Conservation (phyloP, 1,140 invertebrate species). For the Nasonia giraulti region DNA sequence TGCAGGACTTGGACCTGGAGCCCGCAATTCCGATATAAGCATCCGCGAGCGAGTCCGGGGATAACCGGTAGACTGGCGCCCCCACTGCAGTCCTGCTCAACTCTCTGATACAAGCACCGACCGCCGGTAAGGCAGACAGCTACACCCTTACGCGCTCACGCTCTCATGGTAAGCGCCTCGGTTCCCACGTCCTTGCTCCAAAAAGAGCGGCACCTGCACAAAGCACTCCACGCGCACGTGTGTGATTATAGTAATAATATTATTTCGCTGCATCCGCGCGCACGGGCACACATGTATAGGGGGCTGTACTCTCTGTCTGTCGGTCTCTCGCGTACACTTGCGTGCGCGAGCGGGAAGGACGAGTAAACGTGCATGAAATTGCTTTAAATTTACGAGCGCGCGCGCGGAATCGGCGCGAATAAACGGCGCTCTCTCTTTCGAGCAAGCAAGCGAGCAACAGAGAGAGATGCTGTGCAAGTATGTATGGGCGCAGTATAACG, state of each 20-base stretch:
- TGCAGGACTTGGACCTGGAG: not conserved
- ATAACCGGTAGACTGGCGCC: slow-evolving; percentile 1
- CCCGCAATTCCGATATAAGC: not conserved
- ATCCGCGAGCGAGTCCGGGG: not conserved
- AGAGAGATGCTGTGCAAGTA: slow-evolving; percentile 23
- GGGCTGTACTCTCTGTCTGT: not conserved
- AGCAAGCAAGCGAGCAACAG: no score
- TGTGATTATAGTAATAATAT: no score
- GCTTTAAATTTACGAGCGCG: slow-evolving; percentile 27
- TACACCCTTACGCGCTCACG: not conserved
- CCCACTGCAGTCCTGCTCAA: not conserved
- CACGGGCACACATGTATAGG: not conserved
- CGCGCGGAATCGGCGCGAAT: slow-evolving; percentile 53
- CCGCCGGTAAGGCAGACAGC: not conserved
- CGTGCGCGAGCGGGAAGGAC: not conserved
- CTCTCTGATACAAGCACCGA: not conserved
- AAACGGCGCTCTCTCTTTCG: not conserved
- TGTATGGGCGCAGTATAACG: slow-evolving; percentile 58
- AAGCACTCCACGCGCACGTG: no score
- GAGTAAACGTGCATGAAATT: slow-evolving; percentile 42
- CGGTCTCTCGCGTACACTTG: not conserved
- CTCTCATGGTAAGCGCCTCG: not conserved
- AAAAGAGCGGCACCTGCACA: not conserved
- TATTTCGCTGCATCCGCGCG: not conserved
- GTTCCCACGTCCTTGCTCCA: slow-evolving; percentile 5